Conservation (phyloP, 2,888 invertebrate genomes). For the Phyto melanocephala region DNA sequence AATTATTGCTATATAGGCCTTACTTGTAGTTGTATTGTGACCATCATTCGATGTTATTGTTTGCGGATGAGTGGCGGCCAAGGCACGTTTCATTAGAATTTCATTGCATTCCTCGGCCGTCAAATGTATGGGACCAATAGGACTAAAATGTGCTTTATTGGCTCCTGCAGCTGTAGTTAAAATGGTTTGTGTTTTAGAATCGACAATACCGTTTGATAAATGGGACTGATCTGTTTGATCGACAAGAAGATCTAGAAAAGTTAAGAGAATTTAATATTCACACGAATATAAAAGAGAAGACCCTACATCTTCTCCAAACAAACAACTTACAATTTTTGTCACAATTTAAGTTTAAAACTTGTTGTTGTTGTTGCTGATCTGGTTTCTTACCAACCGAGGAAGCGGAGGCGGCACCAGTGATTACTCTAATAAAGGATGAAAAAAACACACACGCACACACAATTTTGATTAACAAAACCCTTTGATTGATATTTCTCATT, state of each 20-base stretch:
- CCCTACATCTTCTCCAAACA: not conserved
- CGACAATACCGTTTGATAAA: constrained; percentile 78
- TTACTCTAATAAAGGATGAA: constrained; percentile 72
- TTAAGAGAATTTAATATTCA: constrained; percentile 67
- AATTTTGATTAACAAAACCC: not conserved
- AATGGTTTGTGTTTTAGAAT: constrained; percentile 79
- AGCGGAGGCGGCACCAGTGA: constrained; percentile 77
- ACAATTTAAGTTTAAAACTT: constrained; percentile 78
- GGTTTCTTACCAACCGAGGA: constrained; percentile 77
- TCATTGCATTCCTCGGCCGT: constrained; percentile 89
- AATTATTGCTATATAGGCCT: constrained; percentile 64
- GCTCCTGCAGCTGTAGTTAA: constrained; percentile 75
- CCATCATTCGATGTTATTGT: constrained; percentile 78
- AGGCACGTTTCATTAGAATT: constrained; percentile 86
- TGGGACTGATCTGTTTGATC: constrained; percentile 77
- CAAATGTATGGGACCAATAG: constrained; percentile 85
- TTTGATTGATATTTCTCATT: not conserved
- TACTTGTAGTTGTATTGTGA: constrained; percentile 75
- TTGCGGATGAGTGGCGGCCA: constrained; percentile 82
- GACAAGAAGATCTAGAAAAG: constrained; percentile 75
- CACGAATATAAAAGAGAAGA: constrained; percentile 26
- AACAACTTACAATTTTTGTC: constrained; percentile 79
- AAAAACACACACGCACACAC: constrained; percentile 7
- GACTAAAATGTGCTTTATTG: constrained; percentile 82
- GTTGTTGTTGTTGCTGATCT: constrained; percentile 79